Conservation (phyloP, 1,140 invertebrate genomes). For the Aphaenogaster ashmeadi region DNA sequence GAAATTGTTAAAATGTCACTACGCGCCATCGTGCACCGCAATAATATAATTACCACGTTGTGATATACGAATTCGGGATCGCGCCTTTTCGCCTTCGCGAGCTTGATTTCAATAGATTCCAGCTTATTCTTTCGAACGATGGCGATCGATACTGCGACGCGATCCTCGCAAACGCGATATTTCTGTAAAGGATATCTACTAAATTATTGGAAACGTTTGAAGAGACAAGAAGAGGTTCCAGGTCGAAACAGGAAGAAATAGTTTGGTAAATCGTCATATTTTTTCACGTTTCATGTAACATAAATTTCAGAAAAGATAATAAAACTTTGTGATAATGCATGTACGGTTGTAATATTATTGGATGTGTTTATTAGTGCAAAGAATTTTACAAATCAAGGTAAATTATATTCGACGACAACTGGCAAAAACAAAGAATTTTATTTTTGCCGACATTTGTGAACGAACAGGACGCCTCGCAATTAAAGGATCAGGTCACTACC, state of each 20-base stretch:
- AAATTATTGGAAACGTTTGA: not conserved
- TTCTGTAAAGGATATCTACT: not conserved
- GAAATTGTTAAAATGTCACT: slow-evolving; percentile 42
- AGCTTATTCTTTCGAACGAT: not conserved
- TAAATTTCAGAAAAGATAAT: not conserved
- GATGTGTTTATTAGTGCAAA: not conserved
- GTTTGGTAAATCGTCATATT: not conserved
- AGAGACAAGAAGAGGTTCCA: not conserved
- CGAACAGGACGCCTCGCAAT: not conserved
- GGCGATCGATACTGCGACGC: not conserved
- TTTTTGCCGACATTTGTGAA: not conserved
- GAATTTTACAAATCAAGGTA: not conserved
- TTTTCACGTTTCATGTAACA: not conserved
- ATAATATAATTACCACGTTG: slow-evolving; percentile 24
- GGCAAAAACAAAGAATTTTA: not conserved
- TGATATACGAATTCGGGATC: slow-evolving; percentile 16
- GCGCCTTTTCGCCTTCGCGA: not conserved
- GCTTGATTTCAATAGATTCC: not conserved
- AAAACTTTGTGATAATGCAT: not conserved
- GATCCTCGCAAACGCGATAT: not conserved
- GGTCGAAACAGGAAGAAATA: not conserved
- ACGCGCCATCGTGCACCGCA: not conserved
- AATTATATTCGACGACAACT: too few species aligned
- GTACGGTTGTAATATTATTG: not conserved
- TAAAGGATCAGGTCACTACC: not conserved